These are phyloP conservation scores for Lytechinus pictus DNA, from an alignment of 35 echinoderm and acorn worm genomes.

Conservation along the genomic window DNA sequence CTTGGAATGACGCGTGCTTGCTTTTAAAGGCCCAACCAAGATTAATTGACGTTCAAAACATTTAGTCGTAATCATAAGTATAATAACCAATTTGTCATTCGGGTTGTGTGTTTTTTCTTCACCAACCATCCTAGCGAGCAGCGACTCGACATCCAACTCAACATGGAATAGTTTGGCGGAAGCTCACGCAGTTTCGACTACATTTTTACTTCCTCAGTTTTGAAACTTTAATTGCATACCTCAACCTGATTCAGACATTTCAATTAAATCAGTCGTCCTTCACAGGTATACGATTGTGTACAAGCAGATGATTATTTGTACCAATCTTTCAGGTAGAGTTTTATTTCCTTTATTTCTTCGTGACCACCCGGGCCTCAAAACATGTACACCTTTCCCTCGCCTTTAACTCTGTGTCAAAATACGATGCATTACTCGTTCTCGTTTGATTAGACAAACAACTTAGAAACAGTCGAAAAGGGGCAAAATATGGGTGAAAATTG, in stretches of 20 bases:
- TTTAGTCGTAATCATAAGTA: not conserved
- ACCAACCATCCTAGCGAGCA: not conserved
- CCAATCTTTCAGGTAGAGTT: not conserved
- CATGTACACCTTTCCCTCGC: not conserved
- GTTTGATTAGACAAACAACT: slow-evolving; percentile 11
- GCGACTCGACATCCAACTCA: not conserved
- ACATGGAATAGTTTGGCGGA: slow-evolving; percentile 7
- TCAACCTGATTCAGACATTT: not conserved
- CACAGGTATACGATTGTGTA: not conserved
- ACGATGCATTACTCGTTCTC: not conserved
- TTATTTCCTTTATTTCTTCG: not conserved
- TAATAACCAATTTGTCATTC: slow-evolving; percentile 14
- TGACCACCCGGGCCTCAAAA: not conserved
- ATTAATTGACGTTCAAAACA: not conserved
- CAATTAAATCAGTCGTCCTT: not conserved
- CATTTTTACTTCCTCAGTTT: not conserved
- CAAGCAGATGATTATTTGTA: not conserved
- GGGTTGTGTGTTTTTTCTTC: not conserved
- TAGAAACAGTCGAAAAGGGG: not conserved
- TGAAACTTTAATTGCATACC: not conserved
- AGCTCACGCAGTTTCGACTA: not conserved
- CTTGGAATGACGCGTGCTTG: slow-evolving; percentile 8
- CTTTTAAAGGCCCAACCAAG: not conserved
- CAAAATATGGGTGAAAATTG: not conserved
- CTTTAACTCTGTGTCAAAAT: not conserved